Evolutionary conservation across 2,113 vertebrate species (phyloP).

Genomic region (Acanthochromis polyacanthus): DNA sequence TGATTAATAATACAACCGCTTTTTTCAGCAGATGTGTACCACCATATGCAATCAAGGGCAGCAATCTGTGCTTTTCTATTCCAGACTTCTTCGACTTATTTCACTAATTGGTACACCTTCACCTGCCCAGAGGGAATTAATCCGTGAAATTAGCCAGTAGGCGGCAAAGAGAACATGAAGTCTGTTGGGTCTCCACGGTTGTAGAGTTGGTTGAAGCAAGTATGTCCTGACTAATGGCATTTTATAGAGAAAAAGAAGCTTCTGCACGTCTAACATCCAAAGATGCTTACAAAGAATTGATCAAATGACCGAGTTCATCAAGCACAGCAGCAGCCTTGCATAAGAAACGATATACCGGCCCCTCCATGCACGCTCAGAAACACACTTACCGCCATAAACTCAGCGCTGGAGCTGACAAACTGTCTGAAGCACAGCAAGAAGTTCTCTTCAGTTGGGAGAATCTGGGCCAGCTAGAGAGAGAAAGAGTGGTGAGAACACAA

Average conservation of each 20-base stretch:
- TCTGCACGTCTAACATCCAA: constrained; percentile 1
- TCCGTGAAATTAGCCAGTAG: constrained; percentile 35
- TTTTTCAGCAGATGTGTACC: constrained; percentile 1
- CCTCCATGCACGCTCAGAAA: constrained; percentile 11
- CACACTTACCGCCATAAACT: constrained; percentile 96
- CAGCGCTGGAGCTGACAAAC: constrained; percentile 94
- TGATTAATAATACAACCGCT: not conserved
- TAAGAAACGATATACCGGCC: not conserved
- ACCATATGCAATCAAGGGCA: constrained; percentile 7
- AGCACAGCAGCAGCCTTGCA: constrained; percentile 4
- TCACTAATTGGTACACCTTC: constrained; percentile 34
- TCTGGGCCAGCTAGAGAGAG: constrained; percentile 92
- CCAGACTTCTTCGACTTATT: constrained; percentile 13
- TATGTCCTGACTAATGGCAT: constrained; percentile 9
- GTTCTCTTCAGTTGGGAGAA: constrained; percentile 98
- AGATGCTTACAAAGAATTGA: constrained; percentile 2
- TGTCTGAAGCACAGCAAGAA: constrained; percentile 97
- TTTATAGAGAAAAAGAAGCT: constrained; percentile 12
- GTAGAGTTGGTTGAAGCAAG: not conserved
- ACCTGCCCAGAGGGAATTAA: constrained; percentile 23
- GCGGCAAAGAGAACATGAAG: constrained; percentile 16
- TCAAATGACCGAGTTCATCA: constrained; percentile 18
- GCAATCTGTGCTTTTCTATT: constrained; percentile 1
- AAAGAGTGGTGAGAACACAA: constrained; percentile 56
- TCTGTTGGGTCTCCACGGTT: constrained; percentile 10